phyloP scores from a whole-genome alignment of 2,797 vertebrate genomes.

The Diglossa cyanea region DNA sequence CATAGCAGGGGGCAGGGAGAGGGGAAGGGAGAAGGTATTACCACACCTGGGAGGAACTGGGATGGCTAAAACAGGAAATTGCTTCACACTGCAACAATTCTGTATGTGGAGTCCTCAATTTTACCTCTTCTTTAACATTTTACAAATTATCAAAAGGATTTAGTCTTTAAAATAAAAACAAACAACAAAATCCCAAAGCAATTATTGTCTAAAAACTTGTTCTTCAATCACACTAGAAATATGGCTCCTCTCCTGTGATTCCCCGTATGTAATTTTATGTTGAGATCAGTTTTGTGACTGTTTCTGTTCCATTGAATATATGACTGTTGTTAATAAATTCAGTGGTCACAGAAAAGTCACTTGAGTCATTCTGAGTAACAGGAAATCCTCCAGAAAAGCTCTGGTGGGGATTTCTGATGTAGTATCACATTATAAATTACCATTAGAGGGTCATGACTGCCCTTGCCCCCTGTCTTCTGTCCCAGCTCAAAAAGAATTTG shows the following conservation, averaged over 20 bases:
- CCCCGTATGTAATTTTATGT: background rate
- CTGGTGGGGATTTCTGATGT: background rate
- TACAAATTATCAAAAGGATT: background rate
- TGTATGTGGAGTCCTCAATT: background rate
- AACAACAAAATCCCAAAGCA: background rate
- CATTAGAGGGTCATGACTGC: accelerated
- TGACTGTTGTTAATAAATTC: background rate
- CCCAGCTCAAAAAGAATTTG: background rate
- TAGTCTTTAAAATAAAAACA: background rate
- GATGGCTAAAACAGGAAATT: too few relatives aligned
- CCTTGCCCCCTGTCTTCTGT: background rate
- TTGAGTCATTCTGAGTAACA: background rate
- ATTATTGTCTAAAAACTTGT: background rate
- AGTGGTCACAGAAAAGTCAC: background rate
- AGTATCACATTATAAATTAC: background rate
- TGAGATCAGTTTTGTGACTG: background rate
- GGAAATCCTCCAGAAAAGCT: background rate
- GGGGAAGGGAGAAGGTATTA: too few relatives aligned
- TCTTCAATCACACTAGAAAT: background rate
- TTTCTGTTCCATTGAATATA: background rate
- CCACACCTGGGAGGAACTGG: too few relatives aligned
- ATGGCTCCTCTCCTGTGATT: accelerated
- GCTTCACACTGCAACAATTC: background rate
- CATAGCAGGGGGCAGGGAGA: too few relatives aligned
- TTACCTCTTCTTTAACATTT: background rate